A percentile compares a stretch with the other conserved stretches of the same genome.
Conservation (phyloP, 1,140 invertebrate species). For the Lethocerus indicus region DNA sequence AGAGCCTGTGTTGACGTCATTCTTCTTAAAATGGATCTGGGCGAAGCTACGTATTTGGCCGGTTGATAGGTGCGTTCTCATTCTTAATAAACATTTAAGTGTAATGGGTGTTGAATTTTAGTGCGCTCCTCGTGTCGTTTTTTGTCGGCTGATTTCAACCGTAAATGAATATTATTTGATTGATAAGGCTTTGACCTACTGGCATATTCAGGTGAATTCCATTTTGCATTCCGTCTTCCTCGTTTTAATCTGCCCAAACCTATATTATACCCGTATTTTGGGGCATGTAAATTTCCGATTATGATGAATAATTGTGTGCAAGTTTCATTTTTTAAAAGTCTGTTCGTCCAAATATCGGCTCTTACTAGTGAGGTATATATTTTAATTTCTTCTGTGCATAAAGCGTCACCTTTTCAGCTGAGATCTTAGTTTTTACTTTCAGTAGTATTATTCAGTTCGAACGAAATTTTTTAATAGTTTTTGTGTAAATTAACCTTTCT, state of each 20-base stretch:
- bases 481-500: too few species aligned
- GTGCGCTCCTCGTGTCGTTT: not conserved
- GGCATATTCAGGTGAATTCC: not conserved
- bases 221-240: not conserved
- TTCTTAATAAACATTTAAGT: not conserved
- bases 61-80: conserved; percentile 3
- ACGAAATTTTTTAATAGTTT: too few species aligned
- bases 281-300: too few species aligned
- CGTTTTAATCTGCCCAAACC: conserved; percentile 4
- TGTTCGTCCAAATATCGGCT: too few species aligned
- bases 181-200: not conserved
- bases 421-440: too few species aligned
- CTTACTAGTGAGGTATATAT: too few species aligned
- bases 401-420: too few species aligned
- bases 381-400: too few species aligned
- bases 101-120: not conserved
- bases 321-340: not conserved
- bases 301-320: not conserved
- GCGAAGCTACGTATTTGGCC: conserved; percentile 7
- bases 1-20: too few species aligned
- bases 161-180: not conserved
- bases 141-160: not conserved
- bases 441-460: too few species aligned
- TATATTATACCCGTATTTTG: too few species aligned
- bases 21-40: conserved; percentile 10